Percentiles rank a stretch among this genome's conserved stretches.
phyloP scores from a whole-genome alignment of 2,888 invertebrate genomes.

The Dasypolia templi region DNA sequence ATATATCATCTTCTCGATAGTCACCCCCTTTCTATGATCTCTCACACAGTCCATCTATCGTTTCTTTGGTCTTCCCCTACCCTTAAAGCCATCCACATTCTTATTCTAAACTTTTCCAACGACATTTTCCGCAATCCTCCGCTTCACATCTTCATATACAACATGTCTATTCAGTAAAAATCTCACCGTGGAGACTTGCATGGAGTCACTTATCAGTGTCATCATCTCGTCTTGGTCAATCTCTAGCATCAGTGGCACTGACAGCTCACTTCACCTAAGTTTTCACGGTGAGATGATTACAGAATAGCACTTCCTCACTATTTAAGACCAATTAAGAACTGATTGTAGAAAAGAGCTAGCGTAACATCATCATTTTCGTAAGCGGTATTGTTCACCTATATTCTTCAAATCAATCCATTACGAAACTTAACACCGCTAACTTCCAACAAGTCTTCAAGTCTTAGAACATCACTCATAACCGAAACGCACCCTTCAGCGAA shows the following conservation, averaged over 20 bases:
- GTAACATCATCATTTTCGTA: background rate
- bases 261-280: too few relatives aligned
- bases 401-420: slow-evolving; percentile 19
- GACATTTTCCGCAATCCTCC: too few relatives aligned
- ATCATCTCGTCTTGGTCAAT: too few relatives aligned
- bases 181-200: too few relatives aligned
- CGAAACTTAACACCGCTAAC: slow-evolving; percentile 22
- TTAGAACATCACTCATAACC: slow-evolving; percentile 67
- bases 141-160: background rate
- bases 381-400: background rate
- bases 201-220: too few relatives aligned
- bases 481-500: slow-evolving; percentile 73
- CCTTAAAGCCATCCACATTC: background rate
- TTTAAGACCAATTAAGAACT: background rate
- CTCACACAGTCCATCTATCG: background rate
- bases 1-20: background rate
- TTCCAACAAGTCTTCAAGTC: slow-evolving; percentile 42
- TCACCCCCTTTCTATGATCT: background rate
- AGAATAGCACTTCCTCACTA: too few relatives aligned
- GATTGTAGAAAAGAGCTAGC: background rate
- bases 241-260: too few relatives aligned
- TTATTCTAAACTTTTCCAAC: background rate
- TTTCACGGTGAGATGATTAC: too few relatives aligned
- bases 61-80: background rate
- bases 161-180: too few relatives aligned